Base-by-base conservation (phyloP, 2,113 vertebrate species). In the Brachionichthys hirsutus region DNA sequence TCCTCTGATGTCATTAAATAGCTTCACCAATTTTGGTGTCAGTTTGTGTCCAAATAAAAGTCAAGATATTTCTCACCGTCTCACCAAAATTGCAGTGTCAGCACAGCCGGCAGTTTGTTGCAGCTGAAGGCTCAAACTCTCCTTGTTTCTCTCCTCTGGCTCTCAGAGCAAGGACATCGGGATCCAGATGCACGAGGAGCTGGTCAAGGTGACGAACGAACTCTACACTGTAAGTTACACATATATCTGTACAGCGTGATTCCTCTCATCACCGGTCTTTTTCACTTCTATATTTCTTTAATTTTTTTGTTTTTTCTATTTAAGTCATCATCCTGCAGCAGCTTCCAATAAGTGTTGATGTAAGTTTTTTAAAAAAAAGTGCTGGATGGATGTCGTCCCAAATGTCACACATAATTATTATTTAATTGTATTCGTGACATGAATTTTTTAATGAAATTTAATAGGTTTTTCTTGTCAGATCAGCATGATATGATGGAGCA, bases 101-200 rank as follows among this genome's bases (percentile, higher is more conserved):
- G 56, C 44, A 56, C 15, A 15, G 70, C 15, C 0, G 16, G 43
- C 24, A 12, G 30, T 57, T 66, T 72, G 45, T 54, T 75, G 17
- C 47, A 46, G 48, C 56, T 60, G 46, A 65, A 24, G 42, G 12
- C 18, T 72, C 41, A 34, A 35, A 43, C 9, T 12, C 52, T 4
- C 17, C 62, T 68, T 51, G 53, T 59, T 50, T 50, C 41, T 70
- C 41, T 58, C 12, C 17, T 13, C 2, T 36, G 24, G 4, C 13
- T 1, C 34, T 73, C 91, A 99, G 97, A 99, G 97, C 83, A 99
- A 99, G 83, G 97, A 99, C 79, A 98, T 99, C 36, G 97, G 97
- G 46, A 91, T 98, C 58, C 97, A 99, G 92, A 99, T 98, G 97
- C 97, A 99, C 0, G 97, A 99, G 61, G 97, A 99, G 62, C 93